Evolutionary conservation across 2,888 invertebrate genomes (phyloP).

Genomic region (Tromatobia lineatoria): DNA sequence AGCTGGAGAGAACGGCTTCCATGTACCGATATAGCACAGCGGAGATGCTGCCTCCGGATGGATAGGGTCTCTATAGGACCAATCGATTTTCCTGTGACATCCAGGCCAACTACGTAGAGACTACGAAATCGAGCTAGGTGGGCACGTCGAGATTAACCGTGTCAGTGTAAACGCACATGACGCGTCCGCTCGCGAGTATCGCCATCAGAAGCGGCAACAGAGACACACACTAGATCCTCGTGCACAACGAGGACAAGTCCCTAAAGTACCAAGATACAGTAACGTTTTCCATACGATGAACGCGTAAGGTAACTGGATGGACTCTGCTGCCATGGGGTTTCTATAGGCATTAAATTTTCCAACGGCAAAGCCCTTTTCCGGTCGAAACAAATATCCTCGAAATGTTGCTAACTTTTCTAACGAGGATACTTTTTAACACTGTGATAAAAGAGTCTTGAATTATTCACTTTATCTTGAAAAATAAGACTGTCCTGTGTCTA

Average conservation of each 20-base stretch:
- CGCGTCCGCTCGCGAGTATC: constrained; percentile 12
- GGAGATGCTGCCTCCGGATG: constrained; percentile 24
- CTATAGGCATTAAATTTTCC: neutral
- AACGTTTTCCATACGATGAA: neutral
- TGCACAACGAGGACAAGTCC: constrained; percentile 16
- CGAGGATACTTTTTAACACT: too few relatives aligned
- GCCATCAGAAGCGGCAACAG: constrained; percentile 7
- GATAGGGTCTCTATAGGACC: constrained; percentile 14
- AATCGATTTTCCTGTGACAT: constrained; percentile 55
- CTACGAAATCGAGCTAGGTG: constrained; percentile 54
- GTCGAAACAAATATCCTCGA: too few relatives aligned
- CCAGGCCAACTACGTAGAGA: constrained; percentile 35
- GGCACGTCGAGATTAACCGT: constrained; percentile 43
- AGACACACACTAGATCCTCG: constrained; percentile 5
- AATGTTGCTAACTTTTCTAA: too few relatives aligned
- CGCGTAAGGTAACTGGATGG: neutral
- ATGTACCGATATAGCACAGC: neutral
- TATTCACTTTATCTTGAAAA: too few relatives aligned
- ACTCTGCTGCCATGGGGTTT: too few relatives aligned
- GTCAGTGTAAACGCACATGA: constrained; percentile 54
- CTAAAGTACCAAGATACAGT: constrained; percentile 34
- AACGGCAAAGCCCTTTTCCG: neutral
- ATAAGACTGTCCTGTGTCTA: too few relatives aligned
- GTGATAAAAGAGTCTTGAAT: too few relatives aligned
- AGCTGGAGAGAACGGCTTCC: constrained; percentile 17